Conservation (phyloP, 2,113 vertebrate genomes). For the Quiscalus mexicanus region DNA sequence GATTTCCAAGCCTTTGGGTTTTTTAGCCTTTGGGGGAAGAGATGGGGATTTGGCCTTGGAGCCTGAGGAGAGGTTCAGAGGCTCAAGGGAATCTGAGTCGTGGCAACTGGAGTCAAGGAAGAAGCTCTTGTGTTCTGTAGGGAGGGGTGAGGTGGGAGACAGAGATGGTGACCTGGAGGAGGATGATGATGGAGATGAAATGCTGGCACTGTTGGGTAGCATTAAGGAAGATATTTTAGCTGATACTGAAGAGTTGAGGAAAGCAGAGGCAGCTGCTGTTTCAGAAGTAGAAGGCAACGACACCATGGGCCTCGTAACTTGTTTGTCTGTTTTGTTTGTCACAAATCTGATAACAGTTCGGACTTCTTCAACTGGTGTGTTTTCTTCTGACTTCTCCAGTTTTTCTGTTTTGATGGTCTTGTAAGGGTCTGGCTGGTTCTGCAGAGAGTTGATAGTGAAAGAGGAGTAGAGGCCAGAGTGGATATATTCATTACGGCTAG, state of each 20-base stretch:
- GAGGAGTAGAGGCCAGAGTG: constrained; percentile 92
- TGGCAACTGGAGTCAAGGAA: constrained; percentile 78
- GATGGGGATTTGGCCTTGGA: constrained; percentile 86
- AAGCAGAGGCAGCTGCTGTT: constrained; percentile 72
- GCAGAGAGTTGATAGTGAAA: constrained; percentile 90
- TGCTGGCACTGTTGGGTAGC: constrained; percentile 72
- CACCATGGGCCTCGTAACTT: constrained; percentile 74
- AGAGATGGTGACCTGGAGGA: constrained; percentile 82
- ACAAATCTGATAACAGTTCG: constrained; percentile 94
- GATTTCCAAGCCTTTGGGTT: constrained; percentile 96
- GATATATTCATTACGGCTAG: constrained; percentile 88
- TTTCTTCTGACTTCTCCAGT: constrained; percentile 71
- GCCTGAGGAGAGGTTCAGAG: constrained; percentile 92
- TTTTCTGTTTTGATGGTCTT: constrained; percentile 90
- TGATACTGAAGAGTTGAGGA: constrained; percentile 76
- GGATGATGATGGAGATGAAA: constrained; percentile 75
- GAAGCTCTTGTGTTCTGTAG: constrained; percentile 80
- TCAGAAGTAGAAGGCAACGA: constrained; percentile 81
- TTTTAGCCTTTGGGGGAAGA: constrained; percentile 91
- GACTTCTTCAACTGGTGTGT: constrained; percentile 81
- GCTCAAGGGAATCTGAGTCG: constrained; percentile 86
- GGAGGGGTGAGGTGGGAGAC: constrained; percentile 77
- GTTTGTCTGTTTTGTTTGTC: constrained; percentile 85
- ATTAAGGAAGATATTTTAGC: constrained; percentile 82
- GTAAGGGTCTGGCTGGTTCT: constrained; percentile 83